Evolutionary conservation across 1,140 invertebrate genomes (phyloP).

Genomic region (Charaxes varanes): DNA sequence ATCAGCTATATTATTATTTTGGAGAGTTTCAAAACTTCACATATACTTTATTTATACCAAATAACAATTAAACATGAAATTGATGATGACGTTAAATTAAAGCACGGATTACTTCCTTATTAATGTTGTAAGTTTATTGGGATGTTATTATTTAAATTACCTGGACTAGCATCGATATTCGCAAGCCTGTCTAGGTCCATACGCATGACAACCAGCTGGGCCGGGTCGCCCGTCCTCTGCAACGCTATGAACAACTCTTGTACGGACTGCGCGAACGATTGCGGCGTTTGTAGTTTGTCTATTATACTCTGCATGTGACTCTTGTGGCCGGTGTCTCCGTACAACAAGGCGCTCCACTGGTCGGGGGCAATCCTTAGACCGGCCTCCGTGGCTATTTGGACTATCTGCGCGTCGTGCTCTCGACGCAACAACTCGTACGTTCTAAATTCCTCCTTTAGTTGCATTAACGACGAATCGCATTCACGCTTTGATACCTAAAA

Average conservation of each 20-base stretch:
- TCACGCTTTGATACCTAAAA: conserved; percentile 94
- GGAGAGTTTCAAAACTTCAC: no score
- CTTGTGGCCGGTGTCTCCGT: conserved; percentile 96
- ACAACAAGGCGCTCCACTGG: conserved; percentile 97
- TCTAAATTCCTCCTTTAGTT: conserved; percentile 97
- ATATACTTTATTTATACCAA: no score
- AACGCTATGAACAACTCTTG: conserved; percentile 94
- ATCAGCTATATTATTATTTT: no score
- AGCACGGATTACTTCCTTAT: no score
- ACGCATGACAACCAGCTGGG: conserved; percentile 84
- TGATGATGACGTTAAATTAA: no score
- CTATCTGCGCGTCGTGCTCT: conserved; percentile 98
- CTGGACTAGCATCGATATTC: conserved; percentile 87
- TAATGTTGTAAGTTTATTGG: no score
- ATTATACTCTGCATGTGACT: conserved; percentile 99
- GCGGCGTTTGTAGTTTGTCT: conserved; percentile 92
- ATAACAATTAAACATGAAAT: no score
- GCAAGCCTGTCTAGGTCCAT: conserved; percentile 90
- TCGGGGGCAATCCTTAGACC: conserved; percentile 97
- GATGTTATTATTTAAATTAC: no score
- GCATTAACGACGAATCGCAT: conserved; percentile 98
- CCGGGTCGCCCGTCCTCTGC: conserved; percentile 93
- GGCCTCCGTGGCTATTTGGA: conserved; percentile 97
- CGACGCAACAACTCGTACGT: conserved; percentile 94
- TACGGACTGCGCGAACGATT: conserved; percentile 92